Base-by-base conservation (phyloP, 1,140 invertebrate genomes). In the Argopecten irradians region DNA sequence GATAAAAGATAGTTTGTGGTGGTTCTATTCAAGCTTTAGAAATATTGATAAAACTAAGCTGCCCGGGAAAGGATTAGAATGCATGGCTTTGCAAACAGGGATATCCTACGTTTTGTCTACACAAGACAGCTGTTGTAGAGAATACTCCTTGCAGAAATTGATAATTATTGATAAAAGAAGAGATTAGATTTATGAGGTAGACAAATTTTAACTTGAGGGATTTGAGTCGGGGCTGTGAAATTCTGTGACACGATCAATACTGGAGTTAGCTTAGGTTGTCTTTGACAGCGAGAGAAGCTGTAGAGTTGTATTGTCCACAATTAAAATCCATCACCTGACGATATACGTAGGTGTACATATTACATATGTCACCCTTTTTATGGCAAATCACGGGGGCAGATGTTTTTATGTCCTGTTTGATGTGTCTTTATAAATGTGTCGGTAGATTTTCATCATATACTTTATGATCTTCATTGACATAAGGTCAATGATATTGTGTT, bases 41-140 rank as follows among this genome's bases (percentile, higher is more conserved):
- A 71, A 71, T 71, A 71, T 71, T 71, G 55, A 71, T 71, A 71
- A 71, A 71, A n/a, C 55, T 71, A 71, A 71, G 55, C 55, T 71
- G 55, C 28, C 55, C 1, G n/a, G 55, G 55, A 71, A 71, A n/a
- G 55, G 55, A 71, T 71, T 71, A 71, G 55, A 71, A 71, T 71
- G 55, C 5, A 71, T 71, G n/a, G 55, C 55, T 71, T 39, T 28
- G 55, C 55, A 71, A 71, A 71, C 55, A 71, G 28, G 1, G 55
- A 71, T 71, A n/a, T 71, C 55, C 55, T 71, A 71, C 28, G n/a
- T 71, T 71, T 71, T 71, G 55, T 71, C 55, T 71, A 71, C 55
- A n/a, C n/a, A n/a, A 71, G 55, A 71, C 55, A 71, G 55, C 55
- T 71, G 55, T 71, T 71, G 55, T 71, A 28, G 55, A n/a, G 55